A percentile compares a stretch with the other conserved stretches of the same genome.
These are phyloP conservation scores for Hirundo rustica DNA, from an alignment of 2,797 vertebrate species.

Conservation along the genomic window DNA sequence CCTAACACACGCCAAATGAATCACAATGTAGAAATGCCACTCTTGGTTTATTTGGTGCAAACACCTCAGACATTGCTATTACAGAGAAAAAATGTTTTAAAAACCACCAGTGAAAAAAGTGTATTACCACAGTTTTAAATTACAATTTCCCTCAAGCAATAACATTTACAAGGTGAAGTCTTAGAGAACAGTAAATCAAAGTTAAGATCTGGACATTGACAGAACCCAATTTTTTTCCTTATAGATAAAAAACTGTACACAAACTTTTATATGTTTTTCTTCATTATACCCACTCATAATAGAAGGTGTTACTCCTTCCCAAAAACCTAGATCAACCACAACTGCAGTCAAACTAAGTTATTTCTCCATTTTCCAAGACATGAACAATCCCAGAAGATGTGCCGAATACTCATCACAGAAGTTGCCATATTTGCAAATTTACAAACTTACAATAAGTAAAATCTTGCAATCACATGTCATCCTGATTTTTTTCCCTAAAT, in stretches of 20 bases:
- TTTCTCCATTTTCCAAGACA: background rate
- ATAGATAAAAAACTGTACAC: background rate
- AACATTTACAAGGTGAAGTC: background rate
- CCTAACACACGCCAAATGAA: background rate
- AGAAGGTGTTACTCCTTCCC: background rate
- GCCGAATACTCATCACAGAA: background rate
- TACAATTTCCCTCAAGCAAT: background rate
- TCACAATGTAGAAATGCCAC: background rate
- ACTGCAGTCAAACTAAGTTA: background rate
- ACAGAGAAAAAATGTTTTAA: background rate
- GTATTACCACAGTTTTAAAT: background rate
- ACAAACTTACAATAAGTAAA: background rate
- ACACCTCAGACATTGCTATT: background rate
- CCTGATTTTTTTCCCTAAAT: background rate
- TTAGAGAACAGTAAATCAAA: background rate
- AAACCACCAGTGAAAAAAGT: background rate
- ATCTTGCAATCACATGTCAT: background rate
- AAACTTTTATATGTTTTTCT: background rate
- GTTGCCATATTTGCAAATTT: background rate
- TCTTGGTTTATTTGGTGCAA: background rate
- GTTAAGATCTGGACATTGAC: background rate
- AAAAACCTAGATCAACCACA: background rate
- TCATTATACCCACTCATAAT: background rate
- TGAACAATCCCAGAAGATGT: background rate
- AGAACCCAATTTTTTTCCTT: background rate